These are phyloP conservation scores for Chelmon rostratus DNA, from an alignment of 2,797 vertebrate species.

Conservation along the genomic window DNA sequence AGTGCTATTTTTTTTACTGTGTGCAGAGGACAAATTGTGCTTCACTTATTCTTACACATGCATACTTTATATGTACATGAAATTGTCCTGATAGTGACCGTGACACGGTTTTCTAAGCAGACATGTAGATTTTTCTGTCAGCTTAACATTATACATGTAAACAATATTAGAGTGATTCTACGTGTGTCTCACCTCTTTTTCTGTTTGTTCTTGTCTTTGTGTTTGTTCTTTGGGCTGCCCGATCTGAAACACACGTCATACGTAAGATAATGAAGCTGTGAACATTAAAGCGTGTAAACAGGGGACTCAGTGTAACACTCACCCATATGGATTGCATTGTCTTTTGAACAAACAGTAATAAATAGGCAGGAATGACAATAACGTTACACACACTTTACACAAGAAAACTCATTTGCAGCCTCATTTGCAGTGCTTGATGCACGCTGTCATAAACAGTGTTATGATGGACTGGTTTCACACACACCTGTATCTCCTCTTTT, in stretches of 20 bases:
- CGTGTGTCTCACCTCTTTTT: conserved; percentile 89
- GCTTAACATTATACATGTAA: conserved; percentile 16
- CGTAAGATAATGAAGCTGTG: conserved; percentile 34
- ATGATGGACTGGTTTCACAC: conserved; percentile 49
- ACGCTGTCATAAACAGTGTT: background rate
- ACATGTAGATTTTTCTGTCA: background rate
- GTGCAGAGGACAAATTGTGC: conserved; percentile 12
- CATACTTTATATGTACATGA: background rate
- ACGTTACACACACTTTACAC: conserved; percentile 12
- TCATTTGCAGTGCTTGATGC: background rate
- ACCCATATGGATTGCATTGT: conserved; percentile 43
- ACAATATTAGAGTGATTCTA: background rate
- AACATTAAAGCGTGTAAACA: conserved; percentile 23
- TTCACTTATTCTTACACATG: background rate
- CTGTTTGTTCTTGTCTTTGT: conserved; percentile 97
- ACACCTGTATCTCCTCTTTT: conserved; percentile 96
- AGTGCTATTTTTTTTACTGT: conserved; percentile 36
- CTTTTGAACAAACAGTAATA: conserved; percentile 45
- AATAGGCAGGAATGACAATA: conserved; percentile 43
- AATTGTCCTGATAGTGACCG: conserved; percentile 1
- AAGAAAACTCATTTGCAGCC: conserved; percentile 2
- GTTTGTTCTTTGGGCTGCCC: conserved; percentile 94
- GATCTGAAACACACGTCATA: conserved; percentile 86
- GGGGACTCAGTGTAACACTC: conserved; percentile 42
- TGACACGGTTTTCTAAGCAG: background rate